Conservation (phyloP, 1,140 invertebrate genomes). For the Macrostomum lignano region DNA sequence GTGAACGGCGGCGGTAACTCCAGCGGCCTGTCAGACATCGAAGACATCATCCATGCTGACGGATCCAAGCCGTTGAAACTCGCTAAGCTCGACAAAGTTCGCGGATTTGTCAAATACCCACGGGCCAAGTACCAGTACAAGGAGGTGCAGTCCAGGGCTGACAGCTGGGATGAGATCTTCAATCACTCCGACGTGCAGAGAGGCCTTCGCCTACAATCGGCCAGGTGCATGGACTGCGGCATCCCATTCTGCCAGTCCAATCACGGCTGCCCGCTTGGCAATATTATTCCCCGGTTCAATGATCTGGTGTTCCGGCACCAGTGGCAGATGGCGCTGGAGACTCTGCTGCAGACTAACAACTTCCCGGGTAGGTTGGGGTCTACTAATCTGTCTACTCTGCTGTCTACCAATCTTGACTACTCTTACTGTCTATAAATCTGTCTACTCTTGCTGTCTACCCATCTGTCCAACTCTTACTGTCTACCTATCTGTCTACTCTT, state of each 20-base stretch:
- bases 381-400: no score
- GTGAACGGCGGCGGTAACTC: no score
- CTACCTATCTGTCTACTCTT: no score
- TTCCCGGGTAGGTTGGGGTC: no score
- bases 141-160: constrained; percentile 44
- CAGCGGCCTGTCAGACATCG: no score
- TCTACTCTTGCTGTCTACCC: no score
- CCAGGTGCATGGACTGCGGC: constrained; percentile 90
- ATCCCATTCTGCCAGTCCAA: constrained; percentile 92
- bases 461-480: no score
- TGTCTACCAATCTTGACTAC: no score
- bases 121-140: constrained; percentile 57
- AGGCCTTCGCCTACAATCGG: constrained; percentile 60
- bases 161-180: constrained; percentile 91
- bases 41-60: no score
- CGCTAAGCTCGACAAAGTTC: constrained; percentile 1
- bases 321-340: constrained; percentile 79
- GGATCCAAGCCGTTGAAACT: no score
- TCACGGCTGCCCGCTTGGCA: constrained; percentile 80
- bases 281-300: constrained; percentile 98
- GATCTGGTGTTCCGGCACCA: constrained; percentile 65
- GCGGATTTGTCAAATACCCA: constrained; percentile 76
- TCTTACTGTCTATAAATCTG: no score
- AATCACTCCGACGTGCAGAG: constrained; percentile 54
- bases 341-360: constrained; percentile 86